Conservation (phyloP, 2,797 vertebrate genomes). For the Fringilla coelebs region DNA sequence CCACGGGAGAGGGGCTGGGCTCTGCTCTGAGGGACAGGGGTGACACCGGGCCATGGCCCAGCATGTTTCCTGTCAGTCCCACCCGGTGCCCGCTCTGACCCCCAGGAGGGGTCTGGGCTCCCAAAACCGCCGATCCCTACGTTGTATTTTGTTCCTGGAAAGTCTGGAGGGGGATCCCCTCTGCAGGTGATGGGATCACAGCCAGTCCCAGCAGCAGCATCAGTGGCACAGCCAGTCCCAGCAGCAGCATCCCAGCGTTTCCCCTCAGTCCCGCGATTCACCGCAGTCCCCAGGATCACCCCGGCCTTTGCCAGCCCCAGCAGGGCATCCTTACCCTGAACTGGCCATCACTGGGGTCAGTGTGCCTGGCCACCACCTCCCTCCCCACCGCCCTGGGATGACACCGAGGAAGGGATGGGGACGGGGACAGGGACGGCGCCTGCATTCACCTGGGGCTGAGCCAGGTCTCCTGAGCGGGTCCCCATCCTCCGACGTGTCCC, state of each 20-base stretch:
- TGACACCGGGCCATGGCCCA: accelerated
- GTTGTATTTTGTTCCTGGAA: neutral
- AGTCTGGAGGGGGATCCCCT: neutral
- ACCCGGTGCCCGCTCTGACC: accelerated
- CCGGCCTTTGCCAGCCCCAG: neutral
- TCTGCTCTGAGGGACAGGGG: neutral
- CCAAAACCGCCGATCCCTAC: accelerated
- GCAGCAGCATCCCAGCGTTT: accelerated
- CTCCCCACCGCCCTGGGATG: neutral
- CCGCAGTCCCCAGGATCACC: neutral
- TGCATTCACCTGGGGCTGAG: conserved; percentile 55
- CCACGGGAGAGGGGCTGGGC: neutral
- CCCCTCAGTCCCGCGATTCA: neutral
- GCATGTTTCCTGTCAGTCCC: neutral
- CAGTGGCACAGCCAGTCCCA: neutral
- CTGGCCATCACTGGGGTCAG: accelerated
- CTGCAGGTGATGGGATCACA: neutral
- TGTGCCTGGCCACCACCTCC: neutral
- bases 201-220: neutral
- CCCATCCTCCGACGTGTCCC: conserved; percentile 14
- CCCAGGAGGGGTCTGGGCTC: neutral
- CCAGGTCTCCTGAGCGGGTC: conserved; percentile 15
- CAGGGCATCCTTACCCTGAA: neutral
- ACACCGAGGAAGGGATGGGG: neutral
- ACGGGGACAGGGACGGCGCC: neutral